Conservation (phyloP, 1,140 invertebrate genomes). For the Temnothorax curvispinosus region DNA sequence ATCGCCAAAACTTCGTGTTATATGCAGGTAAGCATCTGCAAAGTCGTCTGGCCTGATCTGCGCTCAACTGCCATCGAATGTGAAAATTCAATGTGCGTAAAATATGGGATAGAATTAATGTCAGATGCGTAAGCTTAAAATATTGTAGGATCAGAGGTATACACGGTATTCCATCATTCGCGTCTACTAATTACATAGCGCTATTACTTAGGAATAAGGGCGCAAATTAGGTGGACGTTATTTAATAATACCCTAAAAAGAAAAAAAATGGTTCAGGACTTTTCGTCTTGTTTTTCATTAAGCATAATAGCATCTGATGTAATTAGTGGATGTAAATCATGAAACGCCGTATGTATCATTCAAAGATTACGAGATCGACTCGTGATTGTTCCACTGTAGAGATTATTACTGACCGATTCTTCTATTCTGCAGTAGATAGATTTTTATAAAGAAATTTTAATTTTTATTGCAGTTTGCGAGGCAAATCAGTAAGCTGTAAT, state of each 20-base stretch:
- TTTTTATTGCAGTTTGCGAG: neutral
- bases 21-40: neutral
- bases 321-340: neutral
- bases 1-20: slow-evolving; percentile 25
- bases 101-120: slow-evolving; percentile 51
- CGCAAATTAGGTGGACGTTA: neutral
- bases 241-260: neutral
- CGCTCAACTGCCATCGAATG: slow-evolving; percentile 62
- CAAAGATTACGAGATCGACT: slow-evolving; percentile 39
- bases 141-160: slow-evolving; percentile 21
- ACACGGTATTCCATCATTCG: neutral
- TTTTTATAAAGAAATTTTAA: slow-evolving; percentile 62
- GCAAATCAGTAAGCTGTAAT: neutral
- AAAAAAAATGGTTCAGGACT: neutral
- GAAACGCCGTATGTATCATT: neutral
- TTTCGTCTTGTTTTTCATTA: neutral
- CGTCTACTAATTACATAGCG: neutral
- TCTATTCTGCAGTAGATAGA: slow-evolving; percentile 60
- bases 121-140: slow-evolving; percentile 47
- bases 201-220: neutral
- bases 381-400: slow-evolving; percentile 61
- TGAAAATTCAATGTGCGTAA: slow-evolving; percentile 61
- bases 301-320: neutral
- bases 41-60: slow-evolving; percentile 59
- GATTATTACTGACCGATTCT: slow-evolving; percentile 55